Base-by-base conservation (phyloP, 2,113 vertebrate genomes). In the Dascyllus trimaculatus region DNA sequence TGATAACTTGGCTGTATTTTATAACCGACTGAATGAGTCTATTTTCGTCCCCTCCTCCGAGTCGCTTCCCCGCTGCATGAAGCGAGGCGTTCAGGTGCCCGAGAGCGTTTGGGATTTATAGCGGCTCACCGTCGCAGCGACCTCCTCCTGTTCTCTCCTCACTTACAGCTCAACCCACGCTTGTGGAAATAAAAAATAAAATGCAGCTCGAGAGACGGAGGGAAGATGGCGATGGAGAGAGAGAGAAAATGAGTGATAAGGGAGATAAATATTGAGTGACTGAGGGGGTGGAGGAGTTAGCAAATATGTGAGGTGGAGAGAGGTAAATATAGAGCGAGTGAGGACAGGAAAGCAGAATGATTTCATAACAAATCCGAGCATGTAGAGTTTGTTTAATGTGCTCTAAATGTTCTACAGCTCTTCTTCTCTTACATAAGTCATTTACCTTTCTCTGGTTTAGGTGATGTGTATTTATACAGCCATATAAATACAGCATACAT, bases 251-350 rank as follows among this genome's bases (percentile, higher is more conserved):
- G 73, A 87, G 77, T 60, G 75, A 78, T 84, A 40, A 80, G 73
- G 69, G 54, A 81, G 85, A 78, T 84, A 87, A 84, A 84, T 86
- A 82, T 72, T 80, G 84, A 82, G 84, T 59, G 70, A 74, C 11
- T 67, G 81, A 58, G 74, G 63, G 76, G 85, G 85, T 19, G 73
- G 72, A 72, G 21, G 74, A 84, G 78, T 80, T 80, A 71, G 77
- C 85, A 81, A 77, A 82, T 80, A 84, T 57, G 68, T 48, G 68
- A 69, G 57, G 73, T 79, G 71, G 79, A 86, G 54, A 66, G 68
- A 69, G 57, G 73, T 79, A 75, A 82, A 86, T 60, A 66, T 67
- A 46, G 71, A 81, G 61, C 2, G 72, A 62, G 60, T 0, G 21
- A 62, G 70, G 62, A 22, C 45, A 78, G 70, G 58, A 38, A 67